These are phyloP conservation scores for Gerris lacustris DNA, from an alignment of 2,888 invertebrate genomes.

Conservation along the genomic window DNA sequence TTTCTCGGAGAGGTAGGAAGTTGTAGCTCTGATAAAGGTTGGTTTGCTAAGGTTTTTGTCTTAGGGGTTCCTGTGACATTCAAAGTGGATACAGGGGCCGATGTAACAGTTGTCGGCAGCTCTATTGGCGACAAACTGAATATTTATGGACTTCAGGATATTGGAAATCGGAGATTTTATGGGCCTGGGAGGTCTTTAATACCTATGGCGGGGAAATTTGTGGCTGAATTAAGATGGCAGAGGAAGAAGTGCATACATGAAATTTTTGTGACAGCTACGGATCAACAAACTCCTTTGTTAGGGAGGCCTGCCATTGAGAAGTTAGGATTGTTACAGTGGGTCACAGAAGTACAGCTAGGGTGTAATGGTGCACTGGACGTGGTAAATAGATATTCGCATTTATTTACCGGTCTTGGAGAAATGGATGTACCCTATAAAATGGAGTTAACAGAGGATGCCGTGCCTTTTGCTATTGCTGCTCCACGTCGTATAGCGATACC, in stretches of 20 bases:
- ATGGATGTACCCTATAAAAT: constrained; percentile 11
- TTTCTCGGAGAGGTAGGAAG: not conserved
- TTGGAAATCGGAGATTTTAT: not conserved
- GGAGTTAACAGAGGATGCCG: not conserved
- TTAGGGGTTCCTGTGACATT: not conserved
- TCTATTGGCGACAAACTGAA: not conserved
- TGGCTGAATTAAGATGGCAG: not conserved
- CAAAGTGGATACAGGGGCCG: constrained; percentile 16
- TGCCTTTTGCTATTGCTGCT: constrained; percentile 8
- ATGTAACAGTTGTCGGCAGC: constrained; percentile 8
- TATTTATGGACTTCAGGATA: not conserved
- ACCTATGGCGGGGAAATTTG: constrained; percentile 10
- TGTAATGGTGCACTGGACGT: not conserved
- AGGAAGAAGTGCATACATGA: not conserved
- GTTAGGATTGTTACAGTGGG: not conserved
- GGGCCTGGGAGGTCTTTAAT: constrained; percentile 11
- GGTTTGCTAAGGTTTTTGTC: not conserved
- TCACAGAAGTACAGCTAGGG: not conserved
- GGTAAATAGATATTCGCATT: constrained; percentile 1
- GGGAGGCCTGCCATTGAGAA: not conserved
- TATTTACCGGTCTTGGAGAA: constrained; percentile 12
- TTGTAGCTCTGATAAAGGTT: not conserved
- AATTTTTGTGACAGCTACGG: constrained; percentile 8
- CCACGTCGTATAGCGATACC: constrained; percentile 13
- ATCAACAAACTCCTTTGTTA: not conserved